phyloP scores from a whole-genome alignment of 1,140 invertebrate genomes.

The Tribolium castaneum region DNA sequence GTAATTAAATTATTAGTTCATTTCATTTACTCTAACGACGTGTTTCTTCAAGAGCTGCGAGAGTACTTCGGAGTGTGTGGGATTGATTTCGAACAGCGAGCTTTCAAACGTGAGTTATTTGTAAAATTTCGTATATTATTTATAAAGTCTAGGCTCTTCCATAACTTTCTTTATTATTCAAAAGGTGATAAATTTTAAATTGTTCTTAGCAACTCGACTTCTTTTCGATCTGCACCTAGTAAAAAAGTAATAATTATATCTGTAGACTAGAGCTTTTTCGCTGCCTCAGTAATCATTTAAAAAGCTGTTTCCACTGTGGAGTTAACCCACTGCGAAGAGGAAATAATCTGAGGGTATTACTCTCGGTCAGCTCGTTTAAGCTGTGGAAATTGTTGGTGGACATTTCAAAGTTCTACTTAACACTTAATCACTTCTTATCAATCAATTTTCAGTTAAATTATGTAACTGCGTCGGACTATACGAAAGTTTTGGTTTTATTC shows the following conservation, averaged over 20 bases:
- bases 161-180: not conserved
- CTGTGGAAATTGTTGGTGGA: constrained; percentile 7
- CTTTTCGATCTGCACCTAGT: not conserved
- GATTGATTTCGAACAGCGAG: not conserved
- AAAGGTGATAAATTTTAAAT: not conserved
- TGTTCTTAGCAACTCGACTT: not conserved
- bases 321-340: constrained; percentile 13
- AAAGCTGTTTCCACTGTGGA: constrained; percentile 8
- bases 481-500: not conserved
- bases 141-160: not conserved
- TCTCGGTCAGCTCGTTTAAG: constrained; percentile 17
- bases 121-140: too few relatives aligned
- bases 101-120: too few relatives aligned
- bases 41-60: not conserved
- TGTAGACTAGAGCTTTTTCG: not conserved
- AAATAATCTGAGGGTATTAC: constrained; percentile 17
- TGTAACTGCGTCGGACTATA: not conserved
- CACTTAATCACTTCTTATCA: not conserved
- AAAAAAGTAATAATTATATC: not conserved
- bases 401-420: not conserved
- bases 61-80: not conserved
- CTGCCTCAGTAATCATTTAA: not conserved
- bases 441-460: not conserved
- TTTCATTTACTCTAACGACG: not conserved
- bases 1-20: constrained; percentile 17